Evolutionary conservation across 2,888 invertebrate species (phyloP), one percentile per base, ranked within the genome.

Genomic region (Abscondita cerata): DNA sequence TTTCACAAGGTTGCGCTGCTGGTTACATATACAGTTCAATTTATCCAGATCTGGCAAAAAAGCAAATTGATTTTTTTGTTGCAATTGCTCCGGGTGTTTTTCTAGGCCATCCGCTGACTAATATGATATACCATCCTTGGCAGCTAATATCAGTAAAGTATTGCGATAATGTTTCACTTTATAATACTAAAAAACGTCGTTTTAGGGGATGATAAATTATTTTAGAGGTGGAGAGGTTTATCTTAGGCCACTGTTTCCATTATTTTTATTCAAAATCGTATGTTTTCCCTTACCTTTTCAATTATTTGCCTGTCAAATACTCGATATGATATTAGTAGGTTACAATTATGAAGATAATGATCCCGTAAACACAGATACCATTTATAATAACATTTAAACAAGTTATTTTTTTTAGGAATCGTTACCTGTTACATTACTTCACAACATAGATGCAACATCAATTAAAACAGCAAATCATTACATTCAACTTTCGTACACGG

Each of bases 1-100:
- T 94, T 78, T 94, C 93, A 0, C 92, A 94, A 86, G 95, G 94
- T 1, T 89, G 90, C 0, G 88, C 90, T 0, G 81, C 86, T 55
- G 84, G 88, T 65, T 88, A 87, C 72, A 87, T 87, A 1, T 81
- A 90, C 76, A 83, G 89, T 51, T 86, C 88, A 1, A 83, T 85
- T 15, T 82, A 85, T 68, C 86, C 88, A 0, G 84, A 87, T 59
- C 87, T 89, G 68, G 88, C 90, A 64, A 83, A 85, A 33, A 83
- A 87, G 52, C 81, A 90, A 36, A 81, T 83, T 64, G 85, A 85
- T 0, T 87, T 87, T 58, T 86, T 87, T 67, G 63, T 69, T 16
- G 83, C 86, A 33, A 76, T 89, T 9, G 36, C 4, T n/a, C 36
- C 36, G 2, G 36, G 11, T n/a, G 12, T 12, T 36, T 36, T 12